phyloP scores from a whole-genome alignment of 2,888 invertebrate genomes.

The Laspeyria flexula region DNA sequence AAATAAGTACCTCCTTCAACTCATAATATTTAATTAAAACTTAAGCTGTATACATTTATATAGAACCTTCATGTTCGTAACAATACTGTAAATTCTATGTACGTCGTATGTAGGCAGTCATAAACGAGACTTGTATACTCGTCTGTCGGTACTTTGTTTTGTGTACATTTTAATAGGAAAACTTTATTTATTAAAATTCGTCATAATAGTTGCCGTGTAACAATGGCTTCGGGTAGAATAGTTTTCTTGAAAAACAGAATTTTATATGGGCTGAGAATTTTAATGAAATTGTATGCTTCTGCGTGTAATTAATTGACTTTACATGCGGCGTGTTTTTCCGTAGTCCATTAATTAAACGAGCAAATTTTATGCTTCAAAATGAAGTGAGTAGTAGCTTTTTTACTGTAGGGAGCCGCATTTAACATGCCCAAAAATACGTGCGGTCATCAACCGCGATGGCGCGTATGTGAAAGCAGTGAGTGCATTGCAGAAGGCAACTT shows the following conservation, averaged over 20 bases:
- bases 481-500: too few relatives aligned
- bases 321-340: background rate
- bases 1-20: too few relatives aligned
- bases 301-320: background rate
- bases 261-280: slow-evolving; percentile 4
- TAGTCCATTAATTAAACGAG: background rate
- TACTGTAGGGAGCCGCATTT: too few relatives aligned
- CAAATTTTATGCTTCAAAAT: background rate
- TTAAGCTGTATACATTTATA: too few relatives aligned
- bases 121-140: slow-evolving; percentile 3
- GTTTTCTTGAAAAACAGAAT: slow-evolving; percentile 8
- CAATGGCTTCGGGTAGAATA: slow-evolving; percentile 11
- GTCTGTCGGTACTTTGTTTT: slow-evolving; percentile 21
- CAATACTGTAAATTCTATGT: too few relatives aligned
- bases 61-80: too few relatives aligned
- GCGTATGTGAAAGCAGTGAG: too few relatives aligned
- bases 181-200: slow-evolving; percentile 44
- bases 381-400: background rate
- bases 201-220: slow-evolving; percentile 17
- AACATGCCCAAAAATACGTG: too few relatives aligned
- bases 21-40: too few relatives aligned
- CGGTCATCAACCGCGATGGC: too few relatives aligned
- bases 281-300: background rate
- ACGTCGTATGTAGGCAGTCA: slow-evolving; percentile 5
- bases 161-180: slow-evolving; percentile 37